Evolutionary conservation across 2,797 vertebrate genomes (phyloP).

Genomic region (Gouania willdenowi): DNA sequence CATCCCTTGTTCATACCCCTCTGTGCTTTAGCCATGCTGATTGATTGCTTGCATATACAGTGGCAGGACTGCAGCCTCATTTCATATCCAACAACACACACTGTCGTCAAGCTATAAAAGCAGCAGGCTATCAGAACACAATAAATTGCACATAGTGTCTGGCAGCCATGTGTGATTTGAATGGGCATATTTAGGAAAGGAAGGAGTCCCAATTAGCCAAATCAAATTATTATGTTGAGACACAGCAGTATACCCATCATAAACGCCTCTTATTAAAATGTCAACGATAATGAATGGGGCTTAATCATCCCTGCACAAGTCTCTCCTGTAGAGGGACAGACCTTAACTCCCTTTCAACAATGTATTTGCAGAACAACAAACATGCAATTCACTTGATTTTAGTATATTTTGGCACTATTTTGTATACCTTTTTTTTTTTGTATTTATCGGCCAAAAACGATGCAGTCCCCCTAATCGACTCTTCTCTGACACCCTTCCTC

Average conservation of each 20-base stretch:
- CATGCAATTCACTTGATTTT: too few species aligned
- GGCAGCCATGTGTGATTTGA: slow-evolving; percentile 36
- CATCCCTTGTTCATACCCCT: too few species aligned
- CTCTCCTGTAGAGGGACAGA: slow-evolving; percentile 9
- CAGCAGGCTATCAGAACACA: slow-evolving; percentile 28
- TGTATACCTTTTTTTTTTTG: too few species aligned
- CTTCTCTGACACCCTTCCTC: too few species aligned
- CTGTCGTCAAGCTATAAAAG: slow-evolving; percentile 32
- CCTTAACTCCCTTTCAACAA: slow-evolving; percentile 9
- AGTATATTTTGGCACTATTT: too few species aligned
- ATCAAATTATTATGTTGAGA: slow-evolving; percentile 58
- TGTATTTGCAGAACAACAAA: slow-evolving; percentile 49
- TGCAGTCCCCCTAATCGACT: too few species aligned
- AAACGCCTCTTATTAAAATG: slow-evolving; percentile 57
- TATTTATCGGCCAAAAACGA: too few species aligned
- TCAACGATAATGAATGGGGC: slow-evolving; percentile 64
- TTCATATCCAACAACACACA: slow-evolving; percentile 33
- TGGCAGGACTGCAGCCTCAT: slow-evolving; percentile 1
- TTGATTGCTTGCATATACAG: neutral
- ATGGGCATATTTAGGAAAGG: slow-evolving; percentile 27
- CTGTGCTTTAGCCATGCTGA: neutral
- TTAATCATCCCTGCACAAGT: slow-evolving; percentile 37
- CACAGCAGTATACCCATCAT: slow-evolving; percentile 32
- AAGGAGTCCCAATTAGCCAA: slow-evolving; percentile 31
- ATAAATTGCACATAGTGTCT: slow-evolving; percentile 36